Evolutionary conservation across 2,797 vertebrate species (phyloP), one percentile per base, ranked within the genome.

Genomic region (Hydrolagus colliei): DNA sequence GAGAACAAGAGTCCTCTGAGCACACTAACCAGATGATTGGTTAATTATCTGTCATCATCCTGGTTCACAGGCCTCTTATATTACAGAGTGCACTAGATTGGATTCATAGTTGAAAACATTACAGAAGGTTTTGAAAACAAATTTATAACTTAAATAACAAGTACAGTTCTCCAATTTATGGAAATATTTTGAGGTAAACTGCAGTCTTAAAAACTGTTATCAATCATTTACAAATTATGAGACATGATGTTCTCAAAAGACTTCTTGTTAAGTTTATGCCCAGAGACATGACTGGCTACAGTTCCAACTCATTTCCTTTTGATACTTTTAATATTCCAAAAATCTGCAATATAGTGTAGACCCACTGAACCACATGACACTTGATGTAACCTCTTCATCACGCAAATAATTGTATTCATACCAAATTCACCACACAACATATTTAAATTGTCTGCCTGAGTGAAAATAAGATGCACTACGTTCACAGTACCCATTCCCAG

Each of bases 401-500:
- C 89, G 87, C 88, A 90, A 93, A 91, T 92, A 95, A 94, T 87
- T 94, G 88, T 89, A 93, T 91, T 94, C 91, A 88, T 89, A 93
- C 94, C 88, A 92, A 93, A 95, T 92, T 89, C 89, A 92, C 90
- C 89, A 92, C 89, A 91, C 89, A 93, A 89, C 88, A 94, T 90
- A 93, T 95, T 95, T 94, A 94, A 93, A 90, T 90, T 92, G 92
- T 92, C 89, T 89, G 88, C 92, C 89, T 89, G 94, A 93, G 90
- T 91, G 90, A 92, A 93, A 94, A 93, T 90, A 92, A 90, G 89
- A 94, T 92, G 90, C 87, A 85, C 85, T 92, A 89, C 88, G 93
- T 92, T 93, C 90, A 88, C 89, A 90, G 63, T 89, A 89, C 88
- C 88, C 90, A 89, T 86, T 93, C 91, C 91, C 89, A 88, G 86